A percentile compares a stretch with the other conserved stretches of the same genome.
phyloP scores from a whole-genome alignment of 2,888 invertebrate genomes.

The Tineola bisselliella region DNA sequence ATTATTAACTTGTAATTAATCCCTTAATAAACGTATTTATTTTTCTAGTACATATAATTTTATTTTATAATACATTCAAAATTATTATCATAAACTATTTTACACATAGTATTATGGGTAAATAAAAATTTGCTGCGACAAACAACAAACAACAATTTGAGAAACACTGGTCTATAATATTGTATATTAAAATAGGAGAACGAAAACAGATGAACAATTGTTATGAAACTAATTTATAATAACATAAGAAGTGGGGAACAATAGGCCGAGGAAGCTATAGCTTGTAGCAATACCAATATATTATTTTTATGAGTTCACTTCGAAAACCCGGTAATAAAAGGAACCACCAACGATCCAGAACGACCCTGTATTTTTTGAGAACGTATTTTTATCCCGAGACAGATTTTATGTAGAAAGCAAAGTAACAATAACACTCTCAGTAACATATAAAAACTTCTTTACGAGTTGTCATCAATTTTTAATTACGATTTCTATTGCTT shows the following conservation, averaged over 20 bases:
- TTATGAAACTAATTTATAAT: not conserved
- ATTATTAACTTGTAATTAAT: too few relatives aligned
- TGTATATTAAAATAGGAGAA: not conserved
- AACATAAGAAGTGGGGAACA: slow-evolving; percentile 4
- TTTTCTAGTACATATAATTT: too few relatives aligned
- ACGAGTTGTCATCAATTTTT: not conserved
- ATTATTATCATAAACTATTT: too few relatives aligned
- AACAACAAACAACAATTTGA: too few relatives aligned
- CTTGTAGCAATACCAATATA: slow-evolving; percentile 14
- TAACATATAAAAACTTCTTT: not conserved
- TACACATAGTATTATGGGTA: too few relatives aligned
- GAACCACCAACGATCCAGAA: slow-evolving; percentile 14
- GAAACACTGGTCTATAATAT: too few relatives aligned
- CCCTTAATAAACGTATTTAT: too few relatives aligned
- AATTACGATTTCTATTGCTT: not conserved
- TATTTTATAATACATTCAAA: too few relatives aligned
- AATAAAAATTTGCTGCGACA: too few relatives aligned
- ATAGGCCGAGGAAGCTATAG: slow-evolving; percentile 9
- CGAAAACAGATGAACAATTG: not conserved
- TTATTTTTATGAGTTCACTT: slow-evolving; percentile 15
- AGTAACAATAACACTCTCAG: not conserved
- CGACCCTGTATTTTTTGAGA: slow-evolving; percentile 11
- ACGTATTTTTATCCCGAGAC: slow-evolving; percentile 13
- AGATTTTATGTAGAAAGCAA: slow-evolving; percentile 8
- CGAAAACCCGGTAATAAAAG: slow-evolving; percentile 14